A percentile compares a stretch with the other conserved stretches of the same genome.
phyloP scores from a whole-genome alignment of 2,888 invertebrate genomes.

The Ommatoiulus sabulosus region DNA sequence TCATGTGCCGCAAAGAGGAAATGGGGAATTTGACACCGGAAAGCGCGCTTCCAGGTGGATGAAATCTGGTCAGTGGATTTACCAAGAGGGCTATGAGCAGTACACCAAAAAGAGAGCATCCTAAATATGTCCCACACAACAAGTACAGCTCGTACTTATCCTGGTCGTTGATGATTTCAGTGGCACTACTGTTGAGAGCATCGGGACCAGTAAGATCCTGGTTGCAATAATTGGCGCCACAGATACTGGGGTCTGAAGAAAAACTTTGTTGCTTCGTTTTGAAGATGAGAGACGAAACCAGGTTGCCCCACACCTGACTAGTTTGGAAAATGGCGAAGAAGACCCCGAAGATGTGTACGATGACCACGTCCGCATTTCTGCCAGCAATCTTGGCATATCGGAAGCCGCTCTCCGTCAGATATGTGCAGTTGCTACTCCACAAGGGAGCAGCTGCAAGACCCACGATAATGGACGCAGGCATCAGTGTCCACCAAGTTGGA shows the following conservation, averaged over 20 bases:
- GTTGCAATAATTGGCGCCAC: conserved; percentile 61
- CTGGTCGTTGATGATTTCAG: background rate
- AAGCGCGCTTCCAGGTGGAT: conserved; percentile 65
- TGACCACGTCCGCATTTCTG: conserved; percentile 80
- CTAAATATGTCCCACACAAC: conserved; percentile 88
- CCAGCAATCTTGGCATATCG: conserved; percentile 81
- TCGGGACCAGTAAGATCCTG: background rate
- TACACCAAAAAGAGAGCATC: conserved; percentile 86
- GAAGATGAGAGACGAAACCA: conserved; percentile 80
- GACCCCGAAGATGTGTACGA: conserved; percentile 97
- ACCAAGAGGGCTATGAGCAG: conserved; percentile 87
- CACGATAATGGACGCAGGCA: conserved; percentile 82
- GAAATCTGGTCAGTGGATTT: conserved; percentile 88
- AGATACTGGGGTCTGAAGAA: conserved; percentile 49
- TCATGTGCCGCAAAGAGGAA: conserved; percentile 90
- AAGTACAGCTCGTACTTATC: conserved; percentile 80
- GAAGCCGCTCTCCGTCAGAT: conserved; percentile 93
- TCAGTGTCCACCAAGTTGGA: conserved; percentile 76
- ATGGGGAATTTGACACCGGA: conserved; percentile 84
- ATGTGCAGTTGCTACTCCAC: conserved; percentile 99
- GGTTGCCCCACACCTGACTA: conserved; percentile 97
- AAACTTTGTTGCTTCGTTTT: conserved; percentile 51
- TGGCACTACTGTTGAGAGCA: background rate
- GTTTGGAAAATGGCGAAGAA: conserved; percentile 99
- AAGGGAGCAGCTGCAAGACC: conserved; percentile 96